Conservation (phyloP, 2,113 vertebrate genomes). For the Oxygymnocypris stewartii region DNA sequence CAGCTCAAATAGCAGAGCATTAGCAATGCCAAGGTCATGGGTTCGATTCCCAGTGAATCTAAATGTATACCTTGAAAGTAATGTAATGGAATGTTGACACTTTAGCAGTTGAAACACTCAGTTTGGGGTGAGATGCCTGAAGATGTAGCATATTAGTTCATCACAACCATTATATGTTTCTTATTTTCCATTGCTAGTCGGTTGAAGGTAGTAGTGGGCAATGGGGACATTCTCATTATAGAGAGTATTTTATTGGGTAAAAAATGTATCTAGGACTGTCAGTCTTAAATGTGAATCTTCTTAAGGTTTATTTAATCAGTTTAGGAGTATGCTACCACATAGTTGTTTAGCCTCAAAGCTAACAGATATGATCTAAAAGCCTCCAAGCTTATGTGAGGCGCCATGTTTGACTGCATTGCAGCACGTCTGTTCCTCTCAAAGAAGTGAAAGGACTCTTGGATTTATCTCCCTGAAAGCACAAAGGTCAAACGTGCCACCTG, state of each 20-base stretch:
- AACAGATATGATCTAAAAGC: not conserved
- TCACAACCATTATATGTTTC: not conserved
- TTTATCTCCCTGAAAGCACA: not conserved
- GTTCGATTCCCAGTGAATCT: too few species aligned
- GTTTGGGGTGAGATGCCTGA: not conserved
- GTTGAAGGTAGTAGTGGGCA: not conserved
- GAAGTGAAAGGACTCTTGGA: constrained; percentile 14
- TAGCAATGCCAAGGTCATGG: not conserved
- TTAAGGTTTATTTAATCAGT: not conserved
- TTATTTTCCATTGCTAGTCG: not conserved
- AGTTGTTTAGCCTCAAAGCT: not conserved
- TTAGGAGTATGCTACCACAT: not conserved
- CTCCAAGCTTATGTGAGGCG: not conserved
- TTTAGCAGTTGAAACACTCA: not conserved
- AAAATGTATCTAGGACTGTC: not conserved
- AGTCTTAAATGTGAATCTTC: not conserved
- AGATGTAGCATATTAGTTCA: not conserved
- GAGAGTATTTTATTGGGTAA: not conserved
- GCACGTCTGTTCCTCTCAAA: not conserved
- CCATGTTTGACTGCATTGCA: not conserved
- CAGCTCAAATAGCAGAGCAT: too few species aligned
- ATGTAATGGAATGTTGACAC: too few species aligned
- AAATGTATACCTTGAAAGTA: too few species aligned
- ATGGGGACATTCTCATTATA: not conserved
- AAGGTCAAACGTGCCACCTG: constrained; percentile 42